Evolutionary conservation across 2,797 vertebrate genomes (phyloP), one percentile per base, ranked within the genome.

Genomic region (Eulemur coronatus): DNA sequence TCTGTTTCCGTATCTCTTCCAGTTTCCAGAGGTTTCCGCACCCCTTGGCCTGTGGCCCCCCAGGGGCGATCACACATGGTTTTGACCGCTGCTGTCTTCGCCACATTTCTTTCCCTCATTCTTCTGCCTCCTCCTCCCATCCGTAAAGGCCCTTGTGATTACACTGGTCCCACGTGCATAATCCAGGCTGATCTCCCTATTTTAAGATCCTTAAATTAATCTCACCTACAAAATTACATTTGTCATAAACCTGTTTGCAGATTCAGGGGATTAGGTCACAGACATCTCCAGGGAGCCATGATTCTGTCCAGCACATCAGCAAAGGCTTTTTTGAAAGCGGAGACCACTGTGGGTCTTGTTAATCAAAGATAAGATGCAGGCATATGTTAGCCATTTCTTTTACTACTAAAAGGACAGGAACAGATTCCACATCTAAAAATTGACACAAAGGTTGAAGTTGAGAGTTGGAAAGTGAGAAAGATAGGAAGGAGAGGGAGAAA

Each of bases 181-280:
- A 92, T 57, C 92, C 26, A 78, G 35, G 30, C 11, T 55, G 26
- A 24, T 61, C 35, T 86, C 18, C 35, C 59, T 43, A 9, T 41
- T 57, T 79, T 35, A 93, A 91, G 41, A 61, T 67, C 59, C 69
- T 93, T 84, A 81, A 52, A 13, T 89, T 75, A 87, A 87, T 84
- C 41, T 17, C 10, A 78, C 78, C 48, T 81, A 72, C 72, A 76
- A 61, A 84, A 89, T 65, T 38, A 12, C 20, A 48, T 97, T 85
- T n/a, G 35, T 75, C 46, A 1, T 79, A 57, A 52, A 30, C 13
- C 2, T 86, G n/a, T 72, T 80, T 35, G n/a, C 5, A 26, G 38
- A 33, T 43, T 96, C 48, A 30, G 35, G 14, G 9, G 46, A 52
- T 84, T 59, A 59, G 41, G 73, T 61, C 6, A 0, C 7, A 35